Base-by-base conservation (phyloP, 2,888 invertebrate genomes). In the Pachycephus smyrnensis region DNA sequence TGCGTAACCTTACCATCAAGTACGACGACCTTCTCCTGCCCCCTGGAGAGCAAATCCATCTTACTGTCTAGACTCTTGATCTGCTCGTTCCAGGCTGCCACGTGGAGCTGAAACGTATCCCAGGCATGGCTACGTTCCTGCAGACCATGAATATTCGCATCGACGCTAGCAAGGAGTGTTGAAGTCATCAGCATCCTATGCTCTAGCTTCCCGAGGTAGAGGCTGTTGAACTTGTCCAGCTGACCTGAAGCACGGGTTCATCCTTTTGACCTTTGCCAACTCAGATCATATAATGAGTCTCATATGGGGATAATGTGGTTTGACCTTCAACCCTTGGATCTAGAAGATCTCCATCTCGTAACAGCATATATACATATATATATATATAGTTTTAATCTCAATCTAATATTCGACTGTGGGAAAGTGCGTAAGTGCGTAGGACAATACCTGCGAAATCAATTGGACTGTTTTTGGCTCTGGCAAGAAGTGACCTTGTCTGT, bases 51-150 rank as follows among this genome's bases (percentile, higher is more conserved):
- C 55, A 93, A 89, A 79, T 92, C 92, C 33, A 93, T 88, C 88
- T 93, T 93, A 80, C 92, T 91, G 85, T 93, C 93, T 12, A 93
- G 85, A 3, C 92, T 89, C 80, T 92, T 92, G 79, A 93, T 91
- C 82, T 93, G 93, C 69, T 93, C 93, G 80, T 93, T 93, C 93
- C 93, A 93, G 0, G 93, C 92, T 30, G 92, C 90, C 69, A 93
- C 92, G 83, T 93, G 93, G 81, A 93, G 92, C 81, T 93, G 92
- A 84, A 93, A 93, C 37, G 93, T 93, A 76, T 93, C 92, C 93
- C 93, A 93, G 4, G 92, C 92, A 80, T 93, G 93, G 0, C 93
- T 92, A 75, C 93, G 91, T 82, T 93, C 93, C 82, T 91, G 92
- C 35, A 93, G 86, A 81, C 90, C 90, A 82, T 92, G 92, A 36